Evolutionary conservation across 2,888 invertebrate genomes (phyloP).

Genomic region (Ophonus ardosiacus): DNA sequence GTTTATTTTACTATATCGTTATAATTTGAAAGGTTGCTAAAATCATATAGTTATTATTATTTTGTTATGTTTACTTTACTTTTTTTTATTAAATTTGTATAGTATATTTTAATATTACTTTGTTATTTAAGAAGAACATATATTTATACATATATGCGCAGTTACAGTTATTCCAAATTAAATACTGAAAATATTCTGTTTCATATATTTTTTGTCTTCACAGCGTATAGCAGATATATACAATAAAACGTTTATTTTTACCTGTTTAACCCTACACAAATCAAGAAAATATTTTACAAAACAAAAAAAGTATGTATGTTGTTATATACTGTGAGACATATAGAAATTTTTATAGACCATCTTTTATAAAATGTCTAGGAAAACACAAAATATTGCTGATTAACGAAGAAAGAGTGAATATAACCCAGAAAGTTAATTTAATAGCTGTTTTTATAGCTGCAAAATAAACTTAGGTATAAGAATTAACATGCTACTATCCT

Average conservation of each 20-base stretch:
- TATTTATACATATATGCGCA: slow-evolving; percentile 2
- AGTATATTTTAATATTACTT: slow-evolving; percentile 2
- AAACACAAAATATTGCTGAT: slow-evolving; percentile 12
- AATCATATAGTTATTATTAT: not conserved
- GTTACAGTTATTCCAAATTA: not conserved
- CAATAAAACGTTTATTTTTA: slow-evolving; percentile 34
- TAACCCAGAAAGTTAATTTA: slow-evolving; percentile 18
- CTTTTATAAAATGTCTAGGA: slow-evolving; percentile 41
- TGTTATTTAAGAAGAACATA: not conserved
- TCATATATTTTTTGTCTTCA: slow-evolving; percentile 26
- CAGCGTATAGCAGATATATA: slow-evolving; percentile 27
- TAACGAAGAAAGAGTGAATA: slow-evolving; percentile 25
- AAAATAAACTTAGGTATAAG: slow-evolving; percentile 36
- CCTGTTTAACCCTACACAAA: slow-evolving; percentile 35
- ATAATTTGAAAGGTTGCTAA: slow-evolving; percentile 23
- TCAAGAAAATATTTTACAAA: slow-evolving; percentile 11
- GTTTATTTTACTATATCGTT: slow-evolving; percentile 10
- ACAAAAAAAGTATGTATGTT: not conserved
- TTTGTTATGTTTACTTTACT: slow-evolving; percentile 1
- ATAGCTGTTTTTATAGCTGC: slow-evolving; percentile 25
- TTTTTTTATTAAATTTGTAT: slow-evolving; percentile 15
- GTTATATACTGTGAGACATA: slow-evolving; percentile 25
- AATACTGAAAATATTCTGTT: slow-evolving; percentile 28
- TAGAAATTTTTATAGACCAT: slow-evolving; percentile 41
- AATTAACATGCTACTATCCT: slow-evolving; percentile 26